Conservation (phyloP, 2,113 vertebrate species). For the Serilophus lunatus region DNA sequence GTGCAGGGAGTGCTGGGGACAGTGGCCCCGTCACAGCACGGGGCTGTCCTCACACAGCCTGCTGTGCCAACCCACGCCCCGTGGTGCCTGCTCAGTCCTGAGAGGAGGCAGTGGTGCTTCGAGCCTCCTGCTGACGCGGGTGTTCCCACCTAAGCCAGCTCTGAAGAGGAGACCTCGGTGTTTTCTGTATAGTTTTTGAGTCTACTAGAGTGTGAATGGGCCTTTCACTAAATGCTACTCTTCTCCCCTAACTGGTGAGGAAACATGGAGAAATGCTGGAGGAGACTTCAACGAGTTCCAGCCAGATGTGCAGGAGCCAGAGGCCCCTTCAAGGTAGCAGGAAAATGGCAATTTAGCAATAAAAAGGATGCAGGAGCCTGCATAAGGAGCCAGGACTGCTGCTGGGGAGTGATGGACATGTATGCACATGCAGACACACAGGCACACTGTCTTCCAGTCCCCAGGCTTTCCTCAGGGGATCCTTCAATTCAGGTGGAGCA, state of each 20-base stretch:
- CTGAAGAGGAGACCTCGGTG: not conserved
- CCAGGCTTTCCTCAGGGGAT: not conserved
- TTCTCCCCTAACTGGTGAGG: not conserved
- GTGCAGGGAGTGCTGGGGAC: fast-evolving
- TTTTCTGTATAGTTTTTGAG: not conserved
- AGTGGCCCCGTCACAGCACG: fast-evolving
- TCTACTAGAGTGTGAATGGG: not conserved
- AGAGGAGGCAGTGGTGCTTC: fast-evolving
- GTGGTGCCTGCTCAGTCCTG: fast-evolving
- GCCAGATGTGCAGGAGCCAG: not conserved
- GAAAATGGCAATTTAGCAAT: not conserved
- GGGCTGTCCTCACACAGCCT: not conserved
- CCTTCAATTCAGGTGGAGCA: not conserved
- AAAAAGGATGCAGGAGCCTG: not conserved
- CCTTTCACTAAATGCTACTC: not conserved
- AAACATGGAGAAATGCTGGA: not conserved
- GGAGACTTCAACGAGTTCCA: not conserved
- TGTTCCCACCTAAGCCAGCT: fast-evolving
- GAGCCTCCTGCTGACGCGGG: fast-evolving
- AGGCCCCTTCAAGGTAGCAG: not conserved
- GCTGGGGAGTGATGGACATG: fast-evolving
- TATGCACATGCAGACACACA: not conserved
- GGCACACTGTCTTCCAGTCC: not conserved
- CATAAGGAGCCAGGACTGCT: not conserved
- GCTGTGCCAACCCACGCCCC: fast-evolving